Base-by-base conservation (phyloP, 2,888 invertebrate species). In the Hydraecia micacea region DNA sequence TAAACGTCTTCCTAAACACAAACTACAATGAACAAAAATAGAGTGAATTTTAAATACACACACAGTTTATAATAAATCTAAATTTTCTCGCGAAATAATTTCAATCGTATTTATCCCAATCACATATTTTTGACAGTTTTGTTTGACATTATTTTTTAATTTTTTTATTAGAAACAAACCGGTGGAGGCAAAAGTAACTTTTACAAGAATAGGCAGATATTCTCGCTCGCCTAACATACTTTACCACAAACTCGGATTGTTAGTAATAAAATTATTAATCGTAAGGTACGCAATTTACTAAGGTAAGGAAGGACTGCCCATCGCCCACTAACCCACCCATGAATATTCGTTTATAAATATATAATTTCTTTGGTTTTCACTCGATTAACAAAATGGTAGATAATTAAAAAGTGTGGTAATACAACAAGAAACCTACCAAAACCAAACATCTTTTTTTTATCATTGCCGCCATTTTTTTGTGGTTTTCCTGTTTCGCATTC, bases 391-490 rank as follows among this genome's bases (percentile, higher is more conserved):
- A 78, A 76, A 82, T 85, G 68, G 84, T 85, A 85, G 82, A 76
- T 58, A 76, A 73, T 21, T n/a, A 13, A 1, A 42, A n/a, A 32
- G 28, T 79, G 42, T 87, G 87, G 87, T 81, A 81, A 84, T 81
- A 82, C 74, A 67, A 65, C 8, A 39, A 21, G 32, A 80, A 76
- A 78, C n/a, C 82, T 87, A 88, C 86, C 85, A 88, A 87, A 88
- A 88, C 86, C 85, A 88, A 87, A 88, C 88, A 88, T 86, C 81
- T 83, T 88, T 87, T 86, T 86, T 87, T 86, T 85, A 87, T 88
- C 90, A 91, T 94, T 94, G 93, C 95, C 95, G 95, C 95, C 95
- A 95, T 95, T 95, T 95, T 95, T 95, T 94, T 93, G 90, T 92
- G 91, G 88, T 92, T 91, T 91, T 91, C 87, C 86, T 86, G 86